Evolutionary conservation across 2,888 invertebrate genomes (phyloP).

Genomic region (Helicoverpa assulta): DNA sequence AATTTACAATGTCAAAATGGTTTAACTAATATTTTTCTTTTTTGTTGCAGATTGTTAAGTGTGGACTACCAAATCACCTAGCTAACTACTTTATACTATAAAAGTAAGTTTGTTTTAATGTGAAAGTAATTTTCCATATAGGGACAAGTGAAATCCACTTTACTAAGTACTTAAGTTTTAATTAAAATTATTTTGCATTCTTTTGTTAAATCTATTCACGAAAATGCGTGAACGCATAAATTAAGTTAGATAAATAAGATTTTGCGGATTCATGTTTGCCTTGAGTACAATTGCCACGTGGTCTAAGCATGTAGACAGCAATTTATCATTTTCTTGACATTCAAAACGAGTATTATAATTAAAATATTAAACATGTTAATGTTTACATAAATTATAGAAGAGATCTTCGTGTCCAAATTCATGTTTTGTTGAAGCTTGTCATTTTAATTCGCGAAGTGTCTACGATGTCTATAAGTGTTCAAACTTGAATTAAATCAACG

Average conservation of each 20-base stretch:
- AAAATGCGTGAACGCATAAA: neutral
- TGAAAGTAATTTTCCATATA: neutral
- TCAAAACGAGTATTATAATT: neutral
- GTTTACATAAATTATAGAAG: neutral
- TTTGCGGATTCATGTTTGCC: neutral
- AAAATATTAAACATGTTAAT: neutral
- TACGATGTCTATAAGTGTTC: constrained; percentile 17
- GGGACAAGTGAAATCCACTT: too few species aligned
- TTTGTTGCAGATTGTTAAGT: constrained; percentile 66
- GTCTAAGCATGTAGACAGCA: neutral
- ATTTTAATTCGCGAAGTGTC: constrained; percentile 32
- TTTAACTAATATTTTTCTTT: constrained; percentile 38
- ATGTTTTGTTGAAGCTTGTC: constrained; percentile 1
- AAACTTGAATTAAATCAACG: constrained; percentile 44
- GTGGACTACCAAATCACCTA: constrained; percentile 58
- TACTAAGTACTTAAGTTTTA: neutral
- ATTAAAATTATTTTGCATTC: neutral
- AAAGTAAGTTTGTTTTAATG: constrained; percentile 66
- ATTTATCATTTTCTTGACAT: neutral
- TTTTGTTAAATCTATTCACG: neutral
- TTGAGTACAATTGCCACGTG: neutral
- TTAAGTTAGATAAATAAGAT: neutral
- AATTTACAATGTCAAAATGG: neutral
- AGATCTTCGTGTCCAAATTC: neutral
- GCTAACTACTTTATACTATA: constrained; percentile 59